Conservation (phyloP, 2,113 vertebrate species). For the Nymphicus hollandicus region DNA sequence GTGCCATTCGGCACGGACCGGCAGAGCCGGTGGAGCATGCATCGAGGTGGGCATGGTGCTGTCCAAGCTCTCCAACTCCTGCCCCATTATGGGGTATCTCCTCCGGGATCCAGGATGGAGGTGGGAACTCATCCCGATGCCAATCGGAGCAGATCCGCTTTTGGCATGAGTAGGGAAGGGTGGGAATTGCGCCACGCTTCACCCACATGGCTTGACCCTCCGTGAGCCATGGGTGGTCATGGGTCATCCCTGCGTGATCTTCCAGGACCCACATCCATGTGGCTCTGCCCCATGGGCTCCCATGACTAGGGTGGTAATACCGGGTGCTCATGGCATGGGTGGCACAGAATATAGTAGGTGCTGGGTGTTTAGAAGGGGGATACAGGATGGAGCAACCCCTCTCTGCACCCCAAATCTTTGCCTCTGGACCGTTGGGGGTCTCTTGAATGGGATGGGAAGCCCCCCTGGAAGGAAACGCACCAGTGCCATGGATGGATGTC, state of each 20-base stretch:
- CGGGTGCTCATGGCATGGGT: neutral
- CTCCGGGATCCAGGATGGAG: neutral
- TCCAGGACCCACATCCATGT: neutral
- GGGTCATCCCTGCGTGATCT: accelerated
- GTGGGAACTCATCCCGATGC: neutral
- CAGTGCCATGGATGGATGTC: neutral
- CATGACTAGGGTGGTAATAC: neutral
- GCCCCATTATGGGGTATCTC: neutral
- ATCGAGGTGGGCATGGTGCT: neutral
- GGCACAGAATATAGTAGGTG: neutral
- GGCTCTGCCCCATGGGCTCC: neutral
- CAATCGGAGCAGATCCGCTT: neutral
- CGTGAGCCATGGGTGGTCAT: accelerated
- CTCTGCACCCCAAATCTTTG: neutral
- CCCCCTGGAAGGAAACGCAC: neutral
- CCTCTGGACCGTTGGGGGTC: neutral
- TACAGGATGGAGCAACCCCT: neutral
- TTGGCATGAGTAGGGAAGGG: neutral
- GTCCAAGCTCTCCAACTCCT: neutral
- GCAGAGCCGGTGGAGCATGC: neutral
- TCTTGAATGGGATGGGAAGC: neutral
- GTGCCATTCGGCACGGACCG: accelerated
- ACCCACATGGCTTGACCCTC: neutral
- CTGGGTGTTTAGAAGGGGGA: neutral
- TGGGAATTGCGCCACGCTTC: neutral